Evolutionary conservation across 30 jellyfish, hydroid and myxozoan genomes (phyloP).

Genomic region (Nemopilema nomurai): DNA sequence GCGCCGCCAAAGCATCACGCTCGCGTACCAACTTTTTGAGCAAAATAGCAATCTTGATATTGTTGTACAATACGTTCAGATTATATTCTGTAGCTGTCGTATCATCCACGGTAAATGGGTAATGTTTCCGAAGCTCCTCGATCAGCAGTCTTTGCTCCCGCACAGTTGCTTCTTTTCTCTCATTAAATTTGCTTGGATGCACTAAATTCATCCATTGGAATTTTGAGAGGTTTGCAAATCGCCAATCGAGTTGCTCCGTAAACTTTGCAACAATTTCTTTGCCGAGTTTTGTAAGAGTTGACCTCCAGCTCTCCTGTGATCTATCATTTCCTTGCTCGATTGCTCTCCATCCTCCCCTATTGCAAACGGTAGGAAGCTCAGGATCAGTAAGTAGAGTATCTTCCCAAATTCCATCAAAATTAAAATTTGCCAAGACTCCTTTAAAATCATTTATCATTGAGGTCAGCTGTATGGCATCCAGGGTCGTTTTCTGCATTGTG

Average conservation of each 20-base stretch:
- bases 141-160: constrained; percentile 54
- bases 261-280: constrained; percentile 47
- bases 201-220: constrained; percentile 31
- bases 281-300: constrained; percentile 9
- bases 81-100: constrained; percentile 35
- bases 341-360: constrained; percentile 47
- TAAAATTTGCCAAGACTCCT: constrained; percentile 30
- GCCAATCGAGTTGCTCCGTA: constrained; percentile 52
- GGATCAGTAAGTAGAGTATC: constrained; percentile 48
- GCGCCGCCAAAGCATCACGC: constrained; percentile 40
- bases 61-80: constrained; percentile 41
- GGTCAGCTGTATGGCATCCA: constrained; percentile 53
- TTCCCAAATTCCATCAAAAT: constrained; percentile 24
- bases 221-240: constrained; percentile 37
- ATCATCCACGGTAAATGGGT: constrained; percentile 44
- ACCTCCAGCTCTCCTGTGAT: constrained; percentile 44
- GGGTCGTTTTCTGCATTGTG: constrained; percentile 41
- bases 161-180: constrained; percentile 40
- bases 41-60: constrained; percentile 13
- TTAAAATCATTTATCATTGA: constrained; percentile 43
- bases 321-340: constrained; percentile 61
- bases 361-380: constrained; percentile 41
- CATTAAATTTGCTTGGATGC: constrained; percentile 45
- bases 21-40: constrained; percentile 16
- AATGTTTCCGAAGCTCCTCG: constrained; percentile 33